These are phyloP conservation scores for Corythoichthys intestinalis DNA, from an alignment of 2,113 vertebrate species.

Conservation along the genomic window DNA sequence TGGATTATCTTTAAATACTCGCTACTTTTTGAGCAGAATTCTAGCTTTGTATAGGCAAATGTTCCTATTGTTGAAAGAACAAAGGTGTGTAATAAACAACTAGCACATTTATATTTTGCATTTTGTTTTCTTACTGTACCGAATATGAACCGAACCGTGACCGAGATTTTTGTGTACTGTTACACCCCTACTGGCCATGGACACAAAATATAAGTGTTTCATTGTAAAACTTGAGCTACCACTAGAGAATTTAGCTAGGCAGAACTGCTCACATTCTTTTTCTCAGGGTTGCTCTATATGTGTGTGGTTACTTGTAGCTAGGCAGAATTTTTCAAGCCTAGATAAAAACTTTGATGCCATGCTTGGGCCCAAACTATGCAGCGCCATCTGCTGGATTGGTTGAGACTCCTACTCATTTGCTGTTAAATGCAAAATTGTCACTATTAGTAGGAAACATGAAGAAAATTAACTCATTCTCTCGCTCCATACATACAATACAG, in stretches of 20 bases:
- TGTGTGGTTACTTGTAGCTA: background rate
- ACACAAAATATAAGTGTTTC: background rate
- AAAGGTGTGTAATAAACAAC: no score
- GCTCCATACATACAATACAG: constrained; percentile 4
- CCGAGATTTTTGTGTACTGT: no score
- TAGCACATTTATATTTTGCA: no score
- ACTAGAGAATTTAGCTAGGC: background rate
- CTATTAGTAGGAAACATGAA: background rate
- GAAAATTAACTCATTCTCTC: constrained; percentile 1
- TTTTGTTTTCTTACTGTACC: no score
- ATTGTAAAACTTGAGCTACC: background rate
- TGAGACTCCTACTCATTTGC: background rate
- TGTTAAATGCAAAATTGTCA: background rate
- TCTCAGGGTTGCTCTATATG: background rate
- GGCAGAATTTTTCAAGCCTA: background rate
- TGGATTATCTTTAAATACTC: no score
- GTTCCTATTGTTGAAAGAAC: no score
- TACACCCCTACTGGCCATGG: background rate
- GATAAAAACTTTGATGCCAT: background rate
- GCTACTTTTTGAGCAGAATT: no score
- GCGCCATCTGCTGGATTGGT: background rate
- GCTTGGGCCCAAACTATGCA: background rate
- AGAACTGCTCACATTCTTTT: background rate
- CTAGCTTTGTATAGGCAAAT: no score
- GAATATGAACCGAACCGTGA: no score